These are phyloP conservation scores for Diarsia brunnea DNA, from an alignment of 2,888 invertebrate genomes.

Conservation along the genomic window DNA sequence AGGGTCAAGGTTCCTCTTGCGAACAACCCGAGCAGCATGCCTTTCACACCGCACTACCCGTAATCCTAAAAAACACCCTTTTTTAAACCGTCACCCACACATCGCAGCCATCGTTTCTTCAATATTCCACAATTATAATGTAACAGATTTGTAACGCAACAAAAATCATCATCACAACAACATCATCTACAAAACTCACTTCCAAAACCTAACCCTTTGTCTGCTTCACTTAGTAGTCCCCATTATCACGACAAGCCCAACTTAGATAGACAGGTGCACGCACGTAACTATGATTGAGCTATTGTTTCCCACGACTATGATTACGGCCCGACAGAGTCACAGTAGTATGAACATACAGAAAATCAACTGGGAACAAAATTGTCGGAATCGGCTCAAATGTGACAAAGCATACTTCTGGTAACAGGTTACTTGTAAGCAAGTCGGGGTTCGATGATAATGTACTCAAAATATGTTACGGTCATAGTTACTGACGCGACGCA, in stretches of 20 bases:
- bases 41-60: too few relatives aligned
- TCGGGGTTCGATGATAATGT: background rate
- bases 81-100: background rate
- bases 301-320: constrained; percentile 88
- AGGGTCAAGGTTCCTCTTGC: too few relatives aligned
- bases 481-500: too few relatives aligned
- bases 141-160: background rate
- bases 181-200: constrained; percentile 14
- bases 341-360: background rate
- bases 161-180: background rate
- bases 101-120: background rate
- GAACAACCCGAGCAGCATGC: too few relatives aligned
- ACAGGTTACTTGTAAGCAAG: background rate
- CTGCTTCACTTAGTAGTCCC: constrained; percentile 68
- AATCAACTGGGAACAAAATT: background rate
- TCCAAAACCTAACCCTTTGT: background rate
- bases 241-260: constrained; percentile 66
- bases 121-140: background rate
- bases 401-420: background rate
- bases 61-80: too few relatives aligned
- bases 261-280: constrained; percentile 84
- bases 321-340: constrained; percentile 48
- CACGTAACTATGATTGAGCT: constrained; percentile 86
- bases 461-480: background rate
- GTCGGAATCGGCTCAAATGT: background rate